These are phyloP conservation scores for Nothobranchius kuhntae DNA, from an alignment of 2,113 vertebrate genomes.

Conservation along the genomic window DNA sequence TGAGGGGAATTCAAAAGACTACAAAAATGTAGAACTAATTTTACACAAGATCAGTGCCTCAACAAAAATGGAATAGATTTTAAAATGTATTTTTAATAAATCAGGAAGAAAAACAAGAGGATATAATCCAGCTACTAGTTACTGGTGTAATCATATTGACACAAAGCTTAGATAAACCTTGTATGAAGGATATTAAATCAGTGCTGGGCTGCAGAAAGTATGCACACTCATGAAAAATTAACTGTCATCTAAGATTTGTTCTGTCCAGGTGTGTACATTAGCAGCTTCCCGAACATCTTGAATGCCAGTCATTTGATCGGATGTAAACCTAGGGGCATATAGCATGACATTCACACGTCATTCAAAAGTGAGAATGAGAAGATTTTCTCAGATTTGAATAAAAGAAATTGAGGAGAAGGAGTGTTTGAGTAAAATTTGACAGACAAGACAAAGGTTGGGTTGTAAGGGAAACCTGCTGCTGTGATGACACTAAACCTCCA, in stretches of 20 bases:
- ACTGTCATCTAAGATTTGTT: neutral
- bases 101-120: neutral
- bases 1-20: neutral
- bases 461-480: slow-evolving; percentile 76
- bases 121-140: neutral
- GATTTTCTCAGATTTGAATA: slow-evolving; percentile 27
- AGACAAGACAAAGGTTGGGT: slow-evolving; percentile 33
- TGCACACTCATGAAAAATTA: neutral
- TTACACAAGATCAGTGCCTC: neutral
- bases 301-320: neutral
- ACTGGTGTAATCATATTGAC: neutral
- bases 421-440: slow-evolving; percentile 17
- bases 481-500: slow-evolving; percentile 61
- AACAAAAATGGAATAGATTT: neutral
- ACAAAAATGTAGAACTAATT: neutral
- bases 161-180: neutral
- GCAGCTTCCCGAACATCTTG: neutral
- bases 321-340: slow-evolving; percentile 1
- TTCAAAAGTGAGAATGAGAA: neutral
- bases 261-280: slow-evolving; percentile 15
- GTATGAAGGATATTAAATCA: neutral
- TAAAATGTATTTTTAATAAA: neutral
- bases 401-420: slow-evolving; percentile 21
- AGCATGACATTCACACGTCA: slow-evolving; percentile 25
- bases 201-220: neutral